Conservation (phyloP, 2,888 invertebrate species). For the Galeruca laticollis region DNA sequence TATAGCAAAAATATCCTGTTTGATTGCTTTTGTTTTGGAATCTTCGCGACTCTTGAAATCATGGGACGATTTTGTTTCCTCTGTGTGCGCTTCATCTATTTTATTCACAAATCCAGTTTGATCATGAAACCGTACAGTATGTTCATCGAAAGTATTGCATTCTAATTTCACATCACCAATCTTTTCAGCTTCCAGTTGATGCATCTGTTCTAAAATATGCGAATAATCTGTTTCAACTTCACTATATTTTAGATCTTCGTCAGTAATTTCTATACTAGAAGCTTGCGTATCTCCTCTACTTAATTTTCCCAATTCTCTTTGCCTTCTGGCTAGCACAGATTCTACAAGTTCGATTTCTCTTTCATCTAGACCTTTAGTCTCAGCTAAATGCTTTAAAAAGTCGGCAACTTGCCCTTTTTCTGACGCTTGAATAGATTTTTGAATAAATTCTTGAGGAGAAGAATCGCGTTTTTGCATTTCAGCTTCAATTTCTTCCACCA, state of each 20-base stretch:
- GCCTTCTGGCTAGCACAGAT: constrained; percentile 68
- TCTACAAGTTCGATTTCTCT: constrained; percentile 67
- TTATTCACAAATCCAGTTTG: constrained; percentile 54
- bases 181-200: constrained; percentile 67
- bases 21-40: constrained; percentile 55
- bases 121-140: constrained; percentile 53
- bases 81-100: constrained; percentile 56
- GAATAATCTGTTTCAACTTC: constrained; percentile 77
- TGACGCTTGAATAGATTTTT: constrained; percentile 35
- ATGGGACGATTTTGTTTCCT: constrained; percentile 52
- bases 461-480: constrained; percentile 67
- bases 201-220: constrained; percentile 64
- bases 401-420: constrained; percentile 64
- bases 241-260: constrained; percentile 79
- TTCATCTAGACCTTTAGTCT: constrained; percentile 66
- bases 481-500: constrained; percentile 70
- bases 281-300: constrained; percentile 67
- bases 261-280: constrained; percentile 71
- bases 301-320: constrained; percentile 65
- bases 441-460: constrained; percentile 36
- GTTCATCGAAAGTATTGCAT: constrained; percentile 53
- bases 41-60: constrained; percentile 55
- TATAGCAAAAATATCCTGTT: constrained; percentile 56
- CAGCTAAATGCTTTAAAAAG: constrained; percentile 65
- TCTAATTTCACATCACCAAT: constrained; percentile 65